Evolutionary conservation across 2,797 vertebrate species (phyloP), one percentile per base, ranked within the genome.

Genomic region (Characodon lateralis): DNA sequence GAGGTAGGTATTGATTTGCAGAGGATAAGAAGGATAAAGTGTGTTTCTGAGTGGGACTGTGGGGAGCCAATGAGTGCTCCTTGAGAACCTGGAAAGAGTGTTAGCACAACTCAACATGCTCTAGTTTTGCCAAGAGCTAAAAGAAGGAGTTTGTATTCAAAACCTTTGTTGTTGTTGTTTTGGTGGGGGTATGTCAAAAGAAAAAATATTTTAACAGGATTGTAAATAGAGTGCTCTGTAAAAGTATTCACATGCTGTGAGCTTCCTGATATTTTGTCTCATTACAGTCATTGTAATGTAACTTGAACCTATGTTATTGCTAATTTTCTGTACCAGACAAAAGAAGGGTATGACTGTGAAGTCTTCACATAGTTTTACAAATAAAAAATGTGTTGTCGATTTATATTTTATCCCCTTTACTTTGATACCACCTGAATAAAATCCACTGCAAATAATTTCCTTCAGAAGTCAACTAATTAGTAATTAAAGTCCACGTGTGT

Each of bases 1-100:
- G 87, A 90, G 90, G 89, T 89, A 85, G 84, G 75, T 93, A 94
- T 94, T 89, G 93, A 94, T 94, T 91, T 92, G 85, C 88, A 73
- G 69, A 87, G 85, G 87, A 91, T 91, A 88, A 94, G 84, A 88
- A 80, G 87, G 92, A 86, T 89, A 89, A 39, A 89, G 81, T 53
- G 71, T 88, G 79, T 88, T 89, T 92, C 83, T 87, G 88, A 87
- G 87, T 81, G 84, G 71, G 84, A 89, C 89, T 82, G 77, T 78
- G 53, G 78, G 84, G 83, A 92, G 83, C 63, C 59, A 89, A 84
- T 80, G 74, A 74, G 85, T 83, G 81, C 83, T 82, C 58, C 73
- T 78, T 58, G 78, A 91, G 85, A 85, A 70, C 74, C 78, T 83
- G 84, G 74, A 78, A 59, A 76, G 87, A 92, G 89, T 89, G 77